Conservation (phyloP, 2,113 vertebrate species). For the Thinocorus orbignyianus region DNA sequence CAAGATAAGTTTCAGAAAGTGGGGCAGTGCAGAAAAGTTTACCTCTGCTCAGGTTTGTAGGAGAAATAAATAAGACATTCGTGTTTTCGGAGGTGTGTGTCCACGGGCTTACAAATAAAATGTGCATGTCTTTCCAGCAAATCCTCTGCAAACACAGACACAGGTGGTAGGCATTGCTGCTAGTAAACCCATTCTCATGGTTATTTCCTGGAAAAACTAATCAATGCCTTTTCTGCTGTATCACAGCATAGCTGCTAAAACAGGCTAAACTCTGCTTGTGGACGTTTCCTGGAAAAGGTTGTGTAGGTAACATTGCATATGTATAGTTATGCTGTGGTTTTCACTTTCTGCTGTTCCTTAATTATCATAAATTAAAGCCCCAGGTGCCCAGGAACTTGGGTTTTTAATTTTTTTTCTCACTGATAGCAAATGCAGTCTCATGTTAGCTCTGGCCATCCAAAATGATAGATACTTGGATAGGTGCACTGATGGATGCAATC, state of each 20-base stretch:
- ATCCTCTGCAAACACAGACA: not conserved
- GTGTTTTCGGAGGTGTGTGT: not conserved
- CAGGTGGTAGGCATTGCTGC: not conserved
- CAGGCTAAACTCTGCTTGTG: rapidly evolving
- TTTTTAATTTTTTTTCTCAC: not conserved
- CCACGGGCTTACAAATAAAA: not conserved
- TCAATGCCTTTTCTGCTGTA: not conserved
- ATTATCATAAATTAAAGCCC: not conserved
- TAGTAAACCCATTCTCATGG: not conserved
- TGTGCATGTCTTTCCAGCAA: not conserved
- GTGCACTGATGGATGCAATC: not conserved
- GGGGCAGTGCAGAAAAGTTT: not conserved
- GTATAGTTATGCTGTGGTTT: not conserved
- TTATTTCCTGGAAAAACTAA: conserved; percentile 3
- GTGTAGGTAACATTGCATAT: rapidly evolving
- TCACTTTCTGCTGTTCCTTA: not conserved
- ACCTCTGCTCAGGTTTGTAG: not conserved
- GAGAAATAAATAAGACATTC: not conserved
- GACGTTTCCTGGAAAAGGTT: not conserved
- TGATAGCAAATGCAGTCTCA: not conserved
- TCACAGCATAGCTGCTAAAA: not conserved
- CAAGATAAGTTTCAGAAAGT: not conserved
- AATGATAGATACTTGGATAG: not conserved
- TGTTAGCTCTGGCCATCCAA: not conserved
- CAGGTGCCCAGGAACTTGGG: not conserved